These are phyloP conservation scores for Thelohanellus kitauei DNA, from an alignment of 30 jellyfish, hydroid and myxozoan genomes.

Conservation along the genomic window DNA sequence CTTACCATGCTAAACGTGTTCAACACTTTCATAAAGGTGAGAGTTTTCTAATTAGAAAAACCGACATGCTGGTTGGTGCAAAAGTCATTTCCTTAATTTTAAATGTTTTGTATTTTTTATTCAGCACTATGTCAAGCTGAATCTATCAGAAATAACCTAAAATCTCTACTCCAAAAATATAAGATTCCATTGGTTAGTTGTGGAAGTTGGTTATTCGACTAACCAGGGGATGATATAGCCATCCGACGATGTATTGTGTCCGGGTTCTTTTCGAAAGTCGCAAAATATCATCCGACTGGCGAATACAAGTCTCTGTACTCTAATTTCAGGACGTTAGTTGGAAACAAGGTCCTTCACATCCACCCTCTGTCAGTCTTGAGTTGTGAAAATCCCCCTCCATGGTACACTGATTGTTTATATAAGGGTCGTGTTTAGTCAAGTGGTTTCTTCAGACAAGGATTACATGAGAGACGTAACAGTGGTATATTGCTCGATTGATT, in stretches of 20 bases:
- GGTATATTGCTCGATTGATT: constrained; percentile 2
- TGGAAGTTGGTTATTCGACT: constrained; percentile 14
- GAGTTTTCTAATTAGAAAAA: constrained; percentile 6
- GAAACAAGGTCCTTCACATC: constrained; percentile 25
- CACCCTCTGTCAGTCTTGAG: constrained; percentile 71
- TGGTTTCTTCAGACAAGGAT: constrained; percentile 42
- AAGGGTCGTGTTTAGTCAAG: constrained; percentile 55
- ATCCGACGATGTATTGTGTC: constrained; percentile 62
- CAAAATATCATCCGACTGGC: constrained; percentile 72
- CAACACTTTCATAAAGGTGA: constrained; percentile 33
- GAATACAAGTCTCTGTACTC: constrained; percentile 27
- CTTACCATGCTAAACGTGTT: constrained; percentile 46
- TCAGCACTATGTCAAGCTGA: constrained; percentile 54
- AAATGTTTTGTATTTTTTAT: constrained; percentile 11
- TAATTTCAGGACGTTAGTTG: constrained; percentile 24
- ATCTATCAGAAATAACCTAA: constrained; percentile 27
- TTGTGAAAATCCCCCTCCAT: constrained; percentile 45
- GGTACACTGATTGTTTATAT: constrained; percentile 2
- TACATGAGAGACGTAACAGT: constrained; percentile 73
- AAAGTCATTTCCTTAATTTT: constrained; percentile 35
- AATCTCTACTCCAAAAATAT: constrained; percentile 22
- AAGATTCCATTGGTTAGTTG: constrained; percentile 45
- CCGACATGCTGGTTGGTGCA: constrained; percentile 62
- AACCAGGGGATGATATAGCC: constrained; percentile 37
- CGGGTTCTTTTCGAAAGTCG: constrained; percentile 74